phyloP scores from a whole-genome alignment of 92 coral and sea anemone genomes.

The Siderastrea siderea region DNA sequence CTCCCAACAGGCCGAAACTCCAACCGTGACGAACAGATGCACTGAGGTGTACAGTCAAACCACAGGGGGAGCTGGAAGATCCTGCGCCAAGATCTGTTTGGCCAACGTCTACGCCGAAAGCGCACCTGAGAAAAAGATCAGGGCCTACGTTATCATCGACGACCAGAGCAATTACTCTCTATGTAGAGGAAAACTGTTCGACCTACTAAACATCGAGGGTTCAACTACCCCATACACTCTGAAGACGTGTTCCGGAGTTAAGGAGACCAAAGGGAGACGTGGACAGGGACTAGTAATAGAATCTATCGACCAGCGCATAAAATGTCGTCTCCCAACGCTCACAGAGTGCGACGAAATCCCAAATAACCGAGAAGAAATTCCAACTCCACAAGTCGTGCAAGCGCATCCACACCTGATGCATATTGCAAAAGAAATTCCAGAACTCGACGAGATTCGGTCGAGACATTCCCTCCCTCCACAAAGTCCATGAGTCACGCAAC shows the following conservation, averaged over 20 bases:
- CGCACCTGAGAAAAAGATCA: constrained; percentile 21
- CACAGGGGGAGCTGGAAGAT: constrained; percentile 20
- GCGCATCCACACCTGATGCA: constrained; percentile 59
- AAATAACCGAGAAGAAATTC: constrained; percentile 59
- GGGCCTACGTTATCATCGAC: constrained; percentile 55
- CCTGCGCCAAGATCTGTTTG: constrained; percentile 63
- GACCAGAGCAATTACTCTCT: constrained; percentile 66
- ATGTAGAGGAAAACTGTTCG: constrained; percentile 29
- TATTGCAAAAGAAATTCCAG: constrained; percentile 46
- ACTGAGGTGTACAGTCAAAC: constrained; percentile 43
- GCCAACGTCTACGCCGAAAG: constrained; percentile 28
- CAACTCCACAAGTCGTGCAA: constrained; percentile 49
- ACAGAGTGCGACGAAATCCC: constrained; percentile 65
- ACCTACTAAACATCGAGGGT: constrained; percentile 36
- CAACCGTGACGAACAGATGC: constrained; percentile 22
- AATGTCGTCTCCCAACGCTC: constrained; percentile 19
- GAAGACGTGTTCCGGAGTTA: constrained; percentile 56
- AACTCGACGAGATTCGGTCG: constrained; percentile 62
- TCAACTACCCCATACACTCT: constrained; percentile 57
- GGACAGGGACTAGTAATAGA: constrained; percentile 60
- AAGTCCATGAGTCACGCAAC: constrained; percentile 67
- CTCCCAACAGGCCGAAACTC: background rate
- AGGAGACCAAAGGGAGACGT: constrained; percentile 53
- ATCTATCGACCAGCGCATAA: constrained; percentile 43
- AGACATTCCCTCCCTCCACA: constrained; percentile 65